Base-by-base conservation (phyloP, 1,140 invertebrate species). In the Leptoteleia sp. region DNA sequence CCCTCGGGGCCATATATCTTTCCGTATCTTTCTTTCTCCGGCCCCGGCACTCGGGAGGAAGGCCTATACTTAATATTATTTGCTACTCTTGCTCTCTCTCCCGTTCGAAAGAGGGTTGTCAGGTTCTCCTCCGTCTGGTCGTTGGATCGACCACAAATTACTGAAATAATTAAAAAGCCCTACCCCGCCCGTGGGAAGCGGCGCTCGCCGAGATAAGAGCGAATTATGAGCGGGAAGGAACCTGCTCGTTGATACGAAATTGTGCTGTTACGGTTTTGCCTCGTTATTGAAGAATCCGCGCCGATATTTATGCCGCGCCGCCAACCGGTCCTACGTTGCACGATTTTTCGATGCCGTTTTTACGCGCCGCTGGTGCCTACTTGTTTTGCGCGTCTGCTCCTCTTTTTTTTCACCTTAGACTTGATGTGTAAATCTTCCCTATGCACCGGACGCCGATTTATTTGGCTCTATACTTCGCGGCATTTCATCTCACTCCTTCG, bases 11-110 rank as follows among this genome's bases (percentile, higher is more conserved):
- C 65, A 79, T 81, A 81, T 81, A 81, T 82, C 64, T 84, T 80
- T 80, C 77, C 80, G 37, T 81, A 81, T 82, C 64, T 84, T 70
- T 81, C 80, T 78, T 77, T 80, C 64, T 76, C 31, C 38, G 61
- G 68, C 50, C 65, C 55, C 35, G 62, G 45, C 52, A 42, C 59
- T 43, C 67, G 68, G 43, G 70, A 67, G 71, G 70, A 78, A 81
- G 84, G 80, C 83, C 87, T 89, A 89, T 89, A 88, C 87, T 89
- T 89, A 89, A 85, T 87, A 88, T 88, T 89, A 88, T 85, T 88
- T 86, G 87, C 85, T 87, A 87, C 85, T 82, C 87, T 78, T 67
- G 48, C 70, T 54, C 75, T 59, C 75, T 59, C 68, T 70, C 65
- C 31, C 35, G 48, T 42, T 67, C 59, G 80, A 54, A n/a, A 50